Percentiles rank a stretch among this genome's conserved stretches.
These are phyloP conservation scores for Hydrozoanthus tunicans DNA, from an alignment of 64 coral and sea anemone genomes.

Conservation along the genomic window DNA sequence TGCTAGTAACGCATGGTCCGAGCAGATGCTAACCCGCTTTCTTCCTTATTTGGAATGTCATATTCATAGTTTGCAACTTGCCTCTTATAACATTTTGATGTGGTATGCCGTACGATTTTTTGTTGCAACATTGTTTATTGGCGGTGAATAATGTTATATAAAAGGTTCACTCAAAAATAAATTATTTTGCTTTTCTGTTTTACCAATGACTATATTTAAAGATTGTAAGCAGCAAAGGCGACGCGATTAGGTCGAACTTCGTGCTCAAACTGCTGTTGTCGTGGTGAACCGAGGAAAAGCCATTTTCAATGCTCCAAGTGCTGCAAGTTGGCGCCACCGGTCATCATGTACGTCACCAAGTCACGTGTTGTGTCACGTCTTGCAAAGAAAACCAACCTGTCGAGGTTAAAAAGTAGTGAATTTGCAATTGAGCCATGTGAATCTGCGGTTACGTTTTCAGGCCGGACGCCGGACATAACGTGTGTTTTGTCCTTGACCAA, in stretches of 20 bases:
- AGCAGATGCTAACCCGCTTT: conserved; percentile 31
- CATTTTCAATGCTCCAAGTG: neutral
- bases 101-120: conserved; percentile 52
- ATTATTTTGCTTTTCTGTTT: no score
- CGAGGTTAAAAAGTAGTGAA: neutral
- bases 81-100: conserved; percentile 65
- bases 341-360: neutral
- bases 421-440: neutral
- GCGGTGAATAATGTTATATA: no score
- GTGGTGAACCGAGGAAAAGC: no score
- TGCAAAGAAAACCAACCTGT: conserved; percentile 48
- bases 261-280: no score
- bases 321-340: neutral
- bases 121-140: no score
- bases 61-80: conserved; percentile 66
- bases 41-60: conserved; percentile 68
- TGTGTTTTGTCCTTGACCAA: neutral
- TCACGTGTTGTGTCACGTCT: conserved; percentile 15
- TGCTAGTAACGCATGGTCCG: conserved; percentile 57
- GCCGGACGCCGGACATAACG: neutral
- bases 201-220: no score
- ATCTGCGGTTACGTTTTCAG: neutral
- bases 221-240: neutral
- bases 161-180: no score
- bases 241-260: neutral